A percentile compares a stretch with the other conserved stretches of the same genome.
Evolutionary conservation across 2,888 invertebrate genomes (phyloP).

Genomic region (Drosophila mettleri): DNA sequence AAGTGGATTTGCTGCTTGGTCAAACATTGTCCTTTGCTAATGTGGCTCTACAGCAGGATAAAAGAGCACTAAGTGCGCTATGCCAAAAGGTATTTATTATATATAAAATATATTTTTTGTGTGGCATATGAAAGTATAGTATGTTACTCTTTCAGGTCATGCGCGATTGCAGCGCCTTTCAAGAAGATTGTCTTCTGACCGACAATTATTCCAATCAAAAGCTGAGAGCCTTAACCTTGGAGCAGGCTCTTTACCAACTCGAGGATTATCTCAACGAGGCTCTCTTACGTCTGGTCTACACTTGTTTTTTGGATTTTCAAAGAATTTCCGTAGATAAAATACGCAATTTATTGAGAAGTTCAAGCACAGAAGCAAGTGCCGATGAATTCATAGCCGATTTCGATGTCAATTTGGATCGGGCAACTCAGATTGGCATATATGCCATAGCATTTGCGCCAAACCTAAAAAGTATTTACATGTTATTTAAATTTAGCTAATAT

Average conservation of each 20-base stretch:
- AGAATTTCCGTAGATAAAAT: constrained; percentile 81
- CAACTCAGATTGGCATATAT: constrained; percentile 84
- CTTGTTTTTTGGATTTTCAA: constrained; percentile 79
- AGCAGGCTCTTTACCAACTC: constrained; percentile 81
- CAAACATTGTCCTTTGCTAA: constrained; percentile 83
- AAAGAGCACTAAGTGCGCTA: constrained; percentile 82
- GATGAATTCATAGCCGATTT: constrained; percentile 84
- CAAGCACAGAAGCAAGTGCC: constrained; percentile 57
- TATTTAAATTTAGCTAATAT: no score
- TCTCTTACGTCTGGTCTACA: constrained; percentile 80
- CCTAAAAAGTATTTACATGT: constrained; percentile 69
- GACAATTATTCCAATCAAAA: constrained; percentile 72
- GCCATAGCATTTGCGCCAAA: constrained; percentile 81
- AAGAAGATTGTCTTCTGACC: constrained; percentile 71
- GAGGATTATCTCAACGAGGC: constrained; percentile 83
- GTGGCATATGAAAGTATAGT: background rate
- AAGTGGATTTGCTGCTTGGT: constrained; percentile 78
- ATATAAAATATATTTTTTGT: background rate
- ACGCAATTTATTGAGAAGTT: constrained; percentile 62
- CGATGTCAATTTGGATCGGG: constrained; percentile 84
- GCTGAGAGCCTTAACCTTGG: constrained; percentile 80
- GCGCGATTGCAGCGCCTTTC: constrained; percentile 80
- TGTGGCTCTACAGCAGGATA: constrained; percentile 81
- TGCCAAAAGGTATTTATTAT: constrained; percentile 79
- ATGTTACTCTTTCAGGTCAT: constrained; percentile 61